Evolutionary conservation across 2,113 vertebrate genomes (phyloP).

Genomic region (Pavo muticus): DNA sequence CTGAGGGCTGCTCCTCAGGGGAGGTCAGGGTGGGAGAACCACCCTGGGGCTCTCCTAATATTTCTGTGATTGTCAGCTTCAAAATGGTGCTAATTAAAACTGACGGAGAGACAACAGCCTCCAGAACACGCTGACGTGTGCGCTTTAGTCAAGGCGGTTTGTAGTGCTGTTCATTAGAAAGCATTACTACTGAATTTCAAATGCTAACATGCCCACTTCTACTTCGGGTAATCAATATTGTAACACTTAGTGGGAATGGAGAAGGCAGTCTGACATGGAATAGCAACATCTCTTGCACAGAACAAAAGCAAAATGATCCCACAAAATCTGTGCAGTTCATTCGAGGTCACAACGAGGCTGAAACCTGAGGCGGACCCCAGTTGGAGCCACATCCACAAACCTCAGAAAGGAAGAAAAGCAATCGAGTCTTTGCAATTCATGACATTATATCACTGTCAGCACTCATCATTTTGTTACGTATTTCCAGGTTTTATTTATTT

Average conservation of each 20-base stretch:
- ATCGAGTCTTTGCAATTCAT: background rate
- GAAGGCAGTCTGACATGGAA: background rate
- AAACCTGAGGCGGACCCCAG: background rate
- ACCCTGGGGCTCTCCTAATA: background rate
- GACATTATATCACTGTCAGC: background rate
- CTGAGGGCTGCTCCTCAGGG: background rate
- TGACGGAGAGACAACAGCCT: background rate
- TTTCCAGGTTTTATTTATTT: background rate
- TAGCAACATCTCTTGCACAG: background rate
- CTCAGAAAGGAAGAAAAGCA: background rate
- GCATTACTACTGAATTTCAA: background rate
- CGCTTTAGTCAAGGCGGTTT: background rate
- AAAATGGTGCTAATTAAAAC: background rate
- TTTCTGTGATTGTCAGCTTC: background rate
- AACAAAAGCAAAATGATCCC: background rate
- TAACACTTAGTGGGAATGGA: background rate
- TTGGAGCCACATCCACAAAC: background rate
- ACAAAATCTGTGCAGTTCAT: background rate
- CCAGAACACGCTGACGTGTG: background rate
- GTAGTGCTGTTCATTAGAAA: background rate
- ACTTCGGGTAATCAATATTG: background rate
- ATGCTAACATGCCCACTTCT: slow-evolving; percentile 32
- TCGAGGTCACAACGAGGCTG: background rate
- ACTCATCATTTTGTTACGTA: background rate
- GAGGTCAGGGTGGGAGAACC: background rate